Evolutionary conservation across 1,140 invertebrate genomes (phyloP), one percentile per base, ranked within the genome.

Genomic region (Campoletis sonorensis): DNA sequence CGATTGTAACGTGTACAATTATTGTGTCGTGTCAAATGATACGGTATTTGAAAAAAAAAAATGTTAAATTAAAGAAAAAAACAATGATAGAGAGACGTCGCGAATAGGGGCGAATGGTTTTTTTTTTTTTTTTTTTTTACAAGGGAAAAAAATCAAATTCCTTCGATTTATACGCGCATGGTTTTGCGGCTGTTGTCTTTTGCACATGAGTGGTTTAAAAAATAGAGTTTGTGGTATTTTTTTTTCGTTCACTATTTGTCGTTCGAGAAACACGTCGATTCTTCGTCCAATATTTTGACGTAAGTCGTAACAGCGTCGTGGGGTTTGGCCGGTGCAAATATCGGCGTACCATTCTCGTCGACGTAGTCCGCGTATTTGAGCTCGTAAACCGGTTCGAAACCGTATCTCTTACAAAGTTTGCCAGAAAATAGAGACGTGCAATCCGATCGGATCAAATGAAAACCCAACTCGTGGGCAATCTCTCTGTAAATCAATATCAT

Each of bases 341-440:
- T 88, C 3, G 93, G 91, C 82, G 93, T 88, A 21, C 93, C 94
- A 70, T 94, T 88, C 0, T 91, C 91, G 84, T 94, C 94, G 8
- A 92, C 58, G 83, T 96, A 95, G 75, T 96, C 95, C 0, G 88
- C 88, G 85, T 96, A 96, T 8, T 92, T 92, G 8, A 95, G 85
- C 49, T 91, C 91, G 85, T 95, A 96, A 58, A 95, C 92, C 80
- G 92, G 92, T 49, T 94, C 93, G 87, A 95, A 96, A 18, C 95
- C 95, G 13, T 95, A 87, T 79, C 94, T 93, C 80, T 94, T 93
- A 72, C 95, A 94, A 0, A 95, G 93, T 86, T 93, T 94, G 0
- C 95, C 95, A 10, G 96, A 96, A 87, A 93, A 96, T 70, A 93
- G 91, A 79, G 95, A 96, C 8, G 95, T 94, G 79, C 95, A 96